A percentile compares a stretch with the other conserved stretches of the same genome.
These are phyloP conservation scores for Caiman crocodilus DNA, from an alignment of 2,797 vertebrate genomes.

Conservation along the genomic window DNA sequence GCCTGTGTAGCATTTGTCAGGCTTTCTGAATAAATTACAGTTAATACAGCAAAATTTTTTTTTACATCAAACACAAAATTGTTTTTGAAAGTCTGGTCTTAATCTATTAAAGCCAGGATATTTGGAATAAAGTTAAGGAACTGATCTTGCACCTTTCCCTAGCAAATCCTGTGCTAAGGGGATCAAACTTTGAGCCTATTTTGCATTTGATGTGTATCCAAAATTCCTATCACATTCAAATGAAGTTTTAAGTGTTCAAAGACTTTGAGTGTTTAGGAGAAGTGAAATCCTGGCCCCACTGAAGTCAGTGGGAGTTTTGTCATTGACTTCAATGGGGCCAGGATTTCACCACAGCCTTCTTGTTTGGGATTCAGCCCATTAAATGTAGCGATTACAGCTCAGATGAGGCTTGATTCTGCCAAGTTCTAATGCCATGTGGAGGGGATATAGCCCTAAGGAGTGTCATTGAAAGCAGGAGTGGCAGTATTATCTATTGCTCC, in stretches of 20 bases:
- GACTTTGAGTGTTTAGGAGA: neutral
- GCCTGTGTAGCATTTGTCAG: neutral
- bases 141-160: neutral
- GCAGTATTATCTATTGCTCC: neutral
- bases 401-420: neutral
- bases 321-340: neutral
- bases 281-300: neutral
- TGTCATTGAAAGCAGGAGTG: neutral
- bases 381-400: neutral
- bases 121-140: neutral
- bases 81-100: accelerated
- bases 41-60: neutral
- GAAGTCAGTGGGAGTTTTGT: neutral
- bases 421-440: neutral
- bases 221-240: neutral
- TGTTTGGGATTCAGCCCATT: neutral
- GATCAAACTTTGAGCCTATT: neutral
- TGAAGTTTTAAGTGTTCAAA: neutral
- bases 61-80: neutral
- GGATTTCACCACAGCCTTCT: neutral
- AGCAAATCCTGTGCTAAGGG: neutral
- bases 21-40: neutral
- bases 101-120: accelerated
- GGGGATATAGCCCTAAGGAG: neutral
- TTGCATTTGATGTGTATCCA: neutral